phyloP scores from a whole-genome alignment of 2,888 invertebrate genomes.

The Tryphoninae sp. region DNA sequence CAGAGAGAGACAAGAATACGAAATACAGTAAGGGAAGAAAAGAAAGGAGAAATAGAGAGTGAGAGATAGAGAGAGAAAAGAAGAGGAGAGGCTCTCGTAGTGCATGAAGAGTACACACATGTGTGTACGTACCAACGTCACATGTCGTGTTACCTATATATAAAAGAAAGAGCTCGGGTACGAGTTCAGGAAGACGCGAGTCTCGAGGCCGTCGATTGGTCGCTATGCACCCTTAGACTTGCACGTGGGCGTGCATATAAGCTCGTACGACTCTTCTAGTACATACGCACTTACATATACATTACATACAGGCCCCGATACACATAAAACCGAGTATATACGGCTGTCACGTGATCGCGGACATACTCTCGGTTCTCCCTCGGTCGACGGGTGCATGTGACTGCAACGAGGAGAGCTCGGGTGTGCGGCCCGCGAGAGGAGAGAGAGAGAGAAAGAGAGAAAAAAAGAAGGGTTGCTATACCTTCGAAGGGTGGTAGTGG shows the following conservation, averaged over 20 bases:
- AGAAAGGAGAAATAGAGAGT: slow-evolving; percentile 27
- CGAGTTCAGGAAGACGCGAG: neutral
- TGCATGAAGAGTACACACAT: slow-evolving; percentile 3
- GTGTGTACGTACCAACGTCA: slow-evolving; percentile 4
- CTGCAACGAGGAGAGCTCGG: slow-evolving; percentile 60
- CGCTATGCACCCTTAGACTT: slow-evolving; percentile 74
- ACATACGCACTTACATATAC: slow-evolving; percentile 10
- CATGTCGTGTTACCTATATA: neutral
- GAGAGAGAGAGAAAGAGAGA: slow-evolving; percentile 61
- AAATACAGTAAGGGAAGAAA: slow-evolving; percentile 24
- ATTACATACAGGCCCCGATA: neutral
- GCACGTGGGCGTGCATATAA: slow-evolving; percentile 78
- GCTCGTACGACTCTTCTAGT: slow-evolving; percentile 59
- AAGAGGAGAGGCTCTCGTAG: slow-evolving; percentile 26
- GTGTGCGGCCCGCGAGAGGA: slow-evolving; percentile 58
- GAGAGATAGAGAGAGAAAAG: slow-evolving; percentile 30
- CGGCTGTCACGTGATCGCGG: slow-evolving; percentile 58
- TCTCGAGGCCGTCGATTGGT: slow-evolving; percentile 75
- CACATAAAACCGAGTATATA: neutral
- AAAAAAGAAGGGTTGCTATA: slow-evolving; percentile 25
- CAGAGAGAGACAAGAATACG: slow-evolving; percentile 29
- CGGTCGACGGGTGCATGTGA: slow-evolving; percentile 62
- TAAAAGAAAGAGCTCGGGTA: neutral
- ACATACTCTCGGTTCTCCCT: slow-evolving; percentile 45
- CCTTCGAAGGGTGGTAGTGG: neutral